phyloP scores from a whole-genome alignment of 2,113 vertebrate species.

The Entomyzon cyanotis region DNA sequence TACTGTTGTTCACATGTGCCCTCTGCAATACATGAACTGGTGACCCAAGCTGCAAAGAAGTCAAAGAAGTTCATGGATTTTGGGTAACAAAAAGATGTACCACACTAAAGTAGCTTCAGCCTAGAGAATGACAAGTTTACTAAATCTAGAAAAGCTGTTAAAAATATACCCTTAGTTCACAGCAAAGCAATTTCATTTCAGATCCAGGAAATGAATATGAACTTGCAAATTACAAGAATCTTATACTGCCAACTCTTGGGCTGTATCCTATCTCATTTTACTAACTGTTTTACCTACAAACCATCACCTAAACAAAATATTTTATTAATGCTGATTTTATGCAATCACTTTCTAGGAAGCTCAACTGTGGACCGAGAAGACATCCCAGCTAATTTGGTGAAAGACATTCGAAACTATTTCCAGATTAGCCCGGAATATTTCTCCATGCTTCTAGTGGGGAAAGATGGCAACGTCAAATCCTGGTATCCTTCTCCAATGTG shows the following conservation, averaged over 20 bases:
- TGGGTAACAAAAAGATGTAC: neutral
- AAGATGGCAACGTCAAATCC: slow-evolving; percentile 97
- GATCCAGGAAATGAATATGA: neutral
- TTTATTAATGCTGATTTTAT: neutral
- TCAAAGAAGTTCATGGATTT: neutral
- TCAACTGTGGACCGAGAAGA: slow-evolving; percentile 93
- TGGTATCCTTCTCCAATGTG: slow-evolving; percentile 99
- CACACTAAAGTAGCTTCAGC: neutral
- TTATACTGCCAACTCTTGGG: neutral
- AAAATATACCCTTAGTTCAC: neutral
- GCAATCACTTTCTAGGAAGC: slow-evolving; percentile 79
- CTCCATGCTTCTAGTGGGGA: slow-evolving; percentile 98
- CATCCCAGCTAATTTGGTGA: slow-evolving; percentile 85
- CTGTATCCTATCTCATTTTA: neutral
- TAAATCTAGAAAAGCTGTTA: neutral
- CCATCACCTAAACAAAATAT: neutral
- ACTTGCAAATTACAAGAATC: neutral
- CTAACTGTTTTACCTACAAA: neutral
- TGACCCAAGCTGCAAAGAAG: neutral
- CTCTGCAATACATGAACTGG: neutral
- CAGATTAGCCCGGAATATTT: slow-evolving; percentile 97
- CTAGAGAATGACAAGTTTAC: neutral
- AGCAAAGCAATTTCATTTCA: neutral
- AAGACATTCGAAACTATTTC: slow-evolving; percentile 97
- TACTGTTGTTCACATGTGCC: neutral